Conservation (phyloP, 2,113 vertebrate species). For the Herpetotheres cachinnans region DNA sequence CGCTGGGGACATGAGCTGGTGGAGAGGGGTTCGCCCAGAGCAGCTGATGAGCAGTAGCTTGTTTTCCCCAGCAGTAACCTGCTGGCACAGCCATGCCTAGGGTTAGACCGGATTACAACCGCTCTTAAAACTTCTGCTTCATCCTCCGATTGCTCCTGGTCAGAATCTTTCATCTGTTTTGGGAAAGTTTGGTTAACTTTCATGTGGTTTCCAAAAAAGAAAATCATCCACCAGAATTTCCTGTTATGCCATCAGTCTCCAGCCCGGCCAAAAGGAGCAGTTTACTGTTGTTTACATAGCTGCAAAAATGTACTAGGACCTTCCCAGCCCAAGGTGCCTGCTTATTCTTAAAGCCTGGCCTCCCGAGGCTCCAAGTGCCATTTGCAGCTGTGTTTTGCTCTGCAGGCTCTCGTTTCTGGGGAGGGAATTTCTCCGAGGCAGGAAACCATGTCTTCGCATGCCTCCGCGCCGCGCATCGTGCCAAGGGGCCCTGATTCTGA, state of each 20-base stretch:
- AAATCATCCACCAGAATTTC: constrained; percentile 65
- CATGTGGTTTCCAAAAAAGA: constrained; percentile 62
- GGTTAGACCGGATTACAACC: background rate
- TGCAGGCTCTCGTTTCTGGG: constrained; percentile 37
- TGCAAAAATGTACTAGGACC: constrained; percentile 51
- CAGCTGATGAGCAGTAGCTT: constrained; percentile 7
- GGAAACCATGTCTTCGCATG: constrained; percentile 34
- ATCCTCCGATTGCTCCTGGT: constrained; percentile 14
- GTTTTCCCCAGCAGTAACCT: background rate
- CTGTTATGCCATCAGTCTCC: constrained; percentile 61
- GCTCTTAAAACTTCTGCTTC: constrained; percentile 2
- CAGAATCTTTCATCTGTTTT: constrained; percentile 60
- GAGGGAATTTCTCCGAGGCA: constrained; percentile 46
- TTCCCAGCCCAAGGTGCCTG: constrained; percentile 64
- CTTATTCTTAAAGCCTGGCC: constrained; percentile 51
- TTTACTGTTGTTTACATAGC: constrained; percentile 68
- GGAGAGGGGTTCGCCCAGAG: background rate
- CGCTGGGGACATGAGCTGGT: background rate
- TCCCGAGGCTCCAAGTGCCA: constrained; percentile 14
- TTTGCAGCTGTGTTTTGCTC: constrained; percentile 63
- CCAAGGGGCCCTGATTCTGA: constrained; percentile 23
- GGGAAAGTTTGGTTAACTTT: constrained; percentile 65
- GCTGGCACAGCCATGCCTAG: background rate
- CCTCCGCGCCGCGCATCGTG: background rate
- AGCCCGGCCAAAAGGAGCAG: constrained; percentile 38